Base-by-base conservation (phyloP, 2,888 invertebrate genomes). In the Ophraella communa region DNA sequence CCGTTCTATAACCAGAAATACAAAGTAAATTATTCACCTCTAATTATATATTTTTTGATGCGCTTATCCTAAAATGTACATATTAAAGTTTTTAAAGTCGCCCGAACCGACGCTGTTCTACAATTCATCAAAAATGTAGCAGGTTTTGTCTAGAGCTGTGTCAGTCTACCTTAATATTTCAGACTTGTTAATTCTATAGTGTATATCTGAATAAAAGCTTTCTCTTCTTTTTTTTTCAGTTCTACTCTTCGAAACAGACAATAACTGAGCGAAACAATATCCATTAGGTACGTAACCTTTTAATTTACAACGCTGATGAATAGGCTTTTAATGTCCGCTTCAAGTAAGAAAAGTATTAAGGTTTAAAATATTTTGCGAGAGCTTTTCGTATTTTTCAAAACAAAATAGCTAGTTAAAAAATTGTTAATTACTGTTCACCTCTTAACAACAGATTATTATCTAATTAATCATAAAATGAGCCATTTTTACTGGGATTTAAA, bases 211-310 rank as follows among this genome's bases (percentile, higher is more conserved):
- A 39, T 39, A 39, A 39, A 39, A 39, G 39, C 39, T 39, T 39
- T 39, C 17, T 5, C 17, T 14, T 5, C 17, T 14, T 10, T 30
- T 39, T 39, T 39, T 39, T 39, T 4, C 39, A 7, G 35, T 14
- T n/a, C n/a, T 1, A 39, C 17, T 39, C 17, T 39, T 17, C 14
- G 39, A 2, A 39, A 39, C 17, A 49, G 23, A 49, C 21, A 49
- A 49, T 24, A 27, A 49, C 49, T 49, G 8, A 23, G 24, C 8
- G 14, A 14, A 49, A 49, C 49, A 49, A 49, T 49, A 49, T 49
- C 27, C 49, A 49, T 49, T 49, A 49, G 24, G 49, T 24, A 49
- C 14, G 27, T 53, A 30, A 53, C 33, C 33, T 53, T 53, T 53
- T 30, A 20, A 33, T 53, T 53, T 53, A 30, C 30, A 53, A 53